Percentiles rank a stretch among this genome's conserved stretches.
Evolutionary conservation across 2,888 invertebrate genomes (phyloP).

Genomic region (Xanthia icteritia): DNA sequence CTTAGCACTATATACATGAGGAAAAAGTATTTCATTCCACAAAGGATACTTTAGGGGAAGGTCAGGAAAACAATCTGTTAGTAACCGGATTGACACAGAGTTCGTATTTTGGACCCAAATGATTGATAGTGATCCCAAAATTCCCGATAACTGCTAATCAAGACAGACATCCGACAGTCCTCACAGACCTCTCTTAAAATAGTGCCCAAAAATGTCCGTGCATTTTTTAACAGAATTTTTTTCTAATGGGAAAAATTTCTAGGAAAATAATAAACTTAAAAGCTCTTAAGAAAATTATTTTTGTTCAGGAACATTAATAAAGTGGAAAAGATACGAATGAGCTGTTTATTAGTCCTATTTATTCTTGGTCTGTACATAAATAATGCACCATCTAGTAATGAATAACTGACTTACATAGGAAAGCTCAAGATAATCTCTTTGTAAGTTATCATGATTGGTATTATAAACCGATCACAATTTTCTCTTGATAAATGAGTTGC

Average conservation of each 20-base stretch:
- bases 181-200: not conserved
- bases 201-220: not conserved
- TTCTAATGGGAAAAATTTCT: constrained; percentile 1
- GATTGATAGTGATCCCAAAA: constrained; percentile 12
- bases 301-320: constrained; percentile 25
- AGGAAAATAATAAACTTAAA: constrained; percentile 27
- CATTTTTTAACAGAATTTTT: not conserved
- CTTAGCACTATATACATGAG: constrained; percentile 22
- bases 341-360: constrained; percentile 12
- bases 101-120: constrained; percentile 19
- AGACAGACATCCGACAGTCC: not conserved
- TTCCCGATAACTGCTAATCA: constrained; percentile 4
- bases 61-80: constrained; percentile 70
- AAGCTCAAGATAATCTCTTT: not conserved
- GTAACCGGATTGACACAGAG: constrained; percentile 50
- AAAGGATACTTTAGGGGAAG: constrained; percentile 10
- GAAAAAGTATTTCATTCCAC: constrained; percentile 12
- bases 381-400: constrained; percentile 10
- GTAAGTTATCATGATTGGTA: not conserved
- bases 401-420: not conserved
- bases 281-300: constrained; percentile 40
- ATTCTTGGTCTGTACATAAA: constrained; percentile 17
- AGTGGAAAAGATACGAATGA: constrained; percentile 30
- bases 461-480: not conserved
- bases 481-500: not conserved